Percentiles rank a stretch among this genome's conserved stretches.
phyloP scores from a whole-genome alignment of 2,797 vertebrate genomes.

The Poeciliopsis gracilis region DNA sequence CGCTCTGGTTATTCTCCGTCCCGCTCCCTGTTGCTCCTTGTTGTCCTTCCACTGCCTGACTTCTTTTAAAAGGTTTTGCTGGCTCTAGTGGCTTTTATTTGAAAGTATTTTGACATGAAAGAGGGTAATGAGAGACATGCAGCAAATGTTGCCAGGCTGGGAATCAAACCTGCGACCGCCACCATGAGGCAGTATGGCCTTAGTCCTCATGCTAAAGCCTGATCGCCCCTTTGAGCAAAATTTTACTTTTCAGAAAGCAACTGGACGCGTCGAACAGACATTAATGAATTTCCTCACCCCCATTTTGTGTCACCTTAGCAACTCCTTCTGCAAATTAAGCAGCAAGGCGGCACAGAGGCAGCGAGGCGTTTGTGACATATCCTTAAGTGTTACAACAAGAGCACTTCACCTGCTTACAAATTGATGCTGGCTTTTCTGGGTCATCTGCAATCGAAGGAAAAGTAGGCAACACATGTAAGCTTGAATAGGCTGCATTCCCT shows the following conservation, averaged over 20 bases:
- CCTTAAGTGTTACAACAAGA: constrained; percentile 9
- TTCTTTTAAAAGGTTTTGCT: not conserved
- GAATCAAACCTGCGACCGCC: too few species aligned
- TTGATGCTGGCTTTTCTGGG: constrained; percentile 15
- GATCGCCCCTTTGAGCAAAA: not conserved
- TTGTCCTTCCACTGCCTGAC: not conserved
- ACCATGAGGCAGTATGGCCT: too few species aligned
- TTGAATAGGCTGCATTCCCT: not conserved
- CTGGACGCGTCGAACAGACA: not conserved
- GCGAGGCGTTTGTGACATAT: not conserved
- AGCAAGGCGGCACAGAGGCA: not conserved
- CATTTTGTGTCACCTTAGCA: constrained; percentile 17
- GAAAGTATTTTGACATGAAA: too few species aligned
- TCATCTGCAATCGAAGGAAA: not conserved
- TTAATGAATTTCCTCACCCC: constrained; percentile 1
- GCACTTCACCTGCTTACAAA: constrained; percentile 19
- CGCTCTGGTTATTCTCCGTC: not conserved
- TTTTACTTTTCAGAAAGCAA: not conserved
- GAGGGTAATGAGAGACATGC: too few species aligned
- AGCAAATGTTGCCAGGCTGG: too few species aligned
- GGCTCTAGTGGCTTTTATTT: too few species aligned
- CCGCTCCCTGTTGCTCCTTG: too few species aligned
- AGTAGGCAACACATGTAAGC: not conserved
- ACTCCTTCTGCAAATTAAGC: constrained; percentile 11
- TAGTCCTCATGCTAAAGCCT: too few species aligned